Conservation (phyloP, 2,797 vertebrate species). For the Acanthornis magna region DNA sequence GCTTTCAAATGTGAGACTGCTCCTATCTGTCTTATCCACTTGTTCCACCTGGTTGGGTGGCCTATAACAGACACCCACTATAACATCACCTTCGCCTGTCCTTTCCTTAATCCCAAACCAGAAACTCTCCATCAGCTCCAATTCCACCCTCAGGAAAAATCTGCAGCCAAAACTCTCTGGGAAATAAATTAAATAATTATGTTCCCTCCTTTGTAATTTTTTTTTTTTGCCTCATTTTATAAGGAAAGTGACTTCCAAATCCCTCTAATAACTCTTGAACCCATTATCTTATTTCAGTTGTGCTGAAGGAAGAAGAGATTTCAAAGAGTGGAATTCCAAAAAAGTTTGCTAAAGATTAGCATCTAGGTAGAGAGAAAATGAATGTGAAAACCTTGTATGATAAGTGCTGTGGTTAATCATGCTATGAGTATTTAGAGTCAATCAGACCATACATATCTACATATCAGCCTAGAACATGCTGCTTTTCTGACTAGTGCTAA, state of each 20-base stretch:
- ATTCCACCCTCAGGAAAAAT: neutral
- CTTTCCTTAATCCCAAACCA: neutral
- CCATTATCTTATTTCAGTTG: neutral
- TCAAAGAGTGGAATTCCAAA: neutral
- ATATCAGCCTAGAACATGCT: neutral
- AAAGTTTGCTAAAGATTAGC: neutral
- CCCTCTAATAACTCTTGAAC: neutral
- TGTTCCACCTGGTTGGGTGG: neutral
- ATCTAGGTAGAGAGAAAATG: neutral
- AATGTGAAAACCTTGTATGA: neutral
- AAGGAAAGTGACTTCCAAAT: neutral
- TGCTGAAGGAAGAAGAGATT: neutral
- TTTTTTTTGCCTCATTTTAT: neutral
- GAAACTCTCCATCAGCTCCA: neutral
- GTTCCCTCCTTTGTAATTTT: rapidly evolving
- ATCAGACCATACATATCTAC: neutral
- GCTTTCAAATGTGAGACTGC: neutral
- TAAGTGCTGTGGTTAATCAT: neutral
- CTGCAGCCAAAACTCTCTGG: neutral
- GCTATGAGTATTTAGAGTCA: neutral
- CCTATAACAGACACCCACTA: neutral
- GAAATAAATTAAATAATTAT: neutral
- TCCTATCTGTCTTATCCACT: neutral
- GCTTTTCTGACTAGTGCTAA: neutral
- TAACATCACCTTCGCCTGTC: neutral